Evolutionary conservation across 2,888 invertebrate species (phyloP), one percentile per base, ranked within the genome.

Genomic region (Azorinus chamasolen): DNA sequence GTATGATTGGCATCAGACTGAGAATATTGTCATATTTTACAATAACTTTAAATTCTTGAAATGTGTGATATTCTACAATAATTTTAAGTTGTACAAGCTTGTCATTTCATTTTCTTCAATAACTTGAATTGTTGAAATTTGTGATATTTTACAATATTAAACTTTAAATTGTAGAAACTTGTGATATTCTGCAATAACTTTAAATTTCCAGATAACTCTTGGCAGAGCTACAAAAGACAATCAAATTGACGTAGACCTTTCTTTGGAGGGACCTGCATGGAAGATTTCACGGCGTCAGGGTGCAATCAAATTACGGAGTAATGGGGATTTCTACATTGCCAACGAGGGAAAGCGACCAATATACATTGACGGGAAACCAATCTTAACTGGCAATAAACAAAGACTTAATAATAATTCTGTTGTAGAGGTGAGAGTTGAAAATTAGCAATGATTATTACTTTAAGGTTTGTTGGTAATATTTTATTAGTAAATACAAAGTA

Each of bases 331-430:
- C 93, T 97, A 97, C 91, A 95, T 99, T 88, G 96, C 97, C 22
- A 99, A 99, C 53, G 98, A 98, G 93, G 99, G 99, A 22, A 97
- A 98, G 91, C 94, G 98, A 74, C 97, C 98, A 1, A 96, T 99
- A 89, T 98, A 97, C 93, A 96, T 99, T 5, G 98, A 99, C 93
- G 98, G 98, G 1, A 95, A 96, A 74, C 98, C 98, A 0, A 95
- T 99, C 64, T 94, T 97, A 12, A 95, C 95, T 59, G 98, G 97
- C 53, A 97, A 96, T 93, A 98, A 97, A 94, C 96, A 97, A 68
- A 96, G 97, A 88, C 94, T 99, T 18, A 96, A 96, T 90, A 97
- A 99, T 93, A 98, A 98, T 93, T 97, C 97, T 79, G 97, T 98
- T 14, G 96, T 99, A 63, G 99, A 99, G 95, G 97, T 96, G 93